Base-by-base conservation (phyloP, 2,888 invertebrate species). In the Macrophya annulata region DNA sequence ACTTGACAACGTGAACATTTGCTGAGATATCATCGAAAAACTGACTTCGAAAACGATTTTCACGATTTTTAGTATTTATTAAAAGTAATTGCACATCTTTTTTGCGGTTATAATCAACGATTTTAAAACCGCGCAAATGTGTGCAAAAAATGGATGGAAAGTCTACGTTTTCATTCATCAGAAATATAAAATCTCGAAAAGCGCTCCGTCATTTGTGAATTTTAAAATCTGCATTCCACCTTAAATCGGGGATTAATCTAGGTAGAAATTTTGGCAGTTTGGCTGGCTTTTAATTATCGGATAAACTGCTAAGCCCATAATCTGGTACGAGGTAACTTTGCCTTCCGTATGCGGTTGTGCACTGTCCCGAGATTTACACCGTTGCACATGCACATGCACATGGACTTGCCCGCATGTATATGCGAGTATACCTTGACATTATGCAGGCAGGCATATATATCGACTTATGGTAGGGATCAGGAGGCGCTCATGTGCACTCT, bases 261-360 rank as follows among this genome's bases (percentile, higher is more conserved):
- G 72, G 9, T 43, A 9, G 48, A 15, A 48, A n/a, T 48, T 76
- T 76, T 12, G 25, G 31, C 55, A 12, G 48, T 77, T 51, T 55
- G 17, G 77, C 37, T 55, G 31, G 48, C 77, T 77, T 77, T 77
- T 77, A 77, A 77, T 37, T 77, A 77, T 74, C 77, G 51, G 55
- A 77, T 37, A 51, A 77, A 77, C 55, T 55, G 77, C 17, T 77
- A 77, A 77, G 77, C 77, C 9, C 31, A 31, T 77, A 77, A 77
- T 77, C 77, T 37, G 77, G 77, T n/a, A 74, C 21, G 74, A 25
- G 45, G 8, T 43, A 45, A 74, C 74, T 74, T 48, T 48, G 74
- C 45, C 8, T 45, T 74, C 74, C 45, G 68, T 68, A 74, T 74
- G 48, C 43, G 45, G 74, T 74, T 21, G 45, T 48, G 74, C 74